Conservation (phyloP, 2,113 vertebrate genomes). For the Phalacrocorax pelagicus region DNA sequence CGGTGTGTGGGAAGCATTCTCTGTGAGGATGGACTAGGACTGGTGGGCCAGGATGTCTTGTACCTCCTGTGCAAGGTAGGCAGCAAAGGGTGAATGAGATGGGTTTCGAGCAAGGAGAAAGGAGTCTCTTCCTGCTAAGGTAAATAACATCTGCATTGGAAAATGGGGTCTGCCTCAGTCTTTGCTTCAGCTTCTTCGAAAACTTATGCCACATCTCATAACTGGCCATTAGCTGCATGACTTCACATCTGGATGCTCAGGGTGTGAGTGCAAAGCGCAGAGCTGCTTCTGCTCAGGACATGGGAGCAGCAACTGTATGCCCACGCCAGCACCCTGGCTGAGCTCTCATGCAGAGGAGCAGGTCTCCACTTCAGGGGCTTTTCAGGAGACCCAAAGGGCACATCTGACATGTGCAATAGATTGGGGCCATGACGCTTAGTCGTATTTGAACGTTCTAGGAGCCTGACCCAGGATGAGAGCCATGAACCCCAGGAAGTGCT, state of each 20-base stretch:
- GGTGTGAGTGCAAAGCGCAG: neutral
- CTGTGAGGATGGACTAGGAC: neutral
- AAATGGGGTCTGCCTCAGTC: too few species aligned
- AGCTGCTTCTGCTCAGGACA: neutral
- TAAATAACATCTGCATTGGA: neutral
- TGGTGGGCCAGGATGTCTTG: neutral
- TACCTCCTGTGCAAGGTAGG: neutral
- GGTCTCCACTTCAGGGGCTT: neutral
- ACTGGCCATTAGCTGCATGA: neutral
- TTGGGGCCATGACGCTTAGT: too few species aligned
- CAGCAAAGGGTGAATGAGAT: neutral
- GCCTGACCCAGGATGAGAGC: neutral
- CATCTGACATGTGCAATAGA: neutral
- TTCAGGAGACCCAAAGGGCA: neutral
- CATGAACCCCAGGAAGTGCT: neutral
- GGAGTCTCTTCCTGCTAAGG: neutral
- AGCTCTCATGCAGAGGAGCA: fast-evolving
- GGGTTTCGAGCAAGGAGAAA: neutral
- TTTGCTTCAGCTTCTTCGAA: neutral
- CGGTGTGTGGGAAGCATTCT: neutral
- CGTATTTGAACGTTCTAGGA: neutral
- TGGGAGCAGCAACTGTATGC: fast-evolving
- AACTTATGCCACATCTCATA: neutral
- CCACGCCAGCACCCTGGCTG: fast-evolving
- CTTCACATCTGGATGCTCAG: neutral